Base-by-base conservation (phyloP, 2,113 vertebrate species). In the Tor tambroides region DNA sequence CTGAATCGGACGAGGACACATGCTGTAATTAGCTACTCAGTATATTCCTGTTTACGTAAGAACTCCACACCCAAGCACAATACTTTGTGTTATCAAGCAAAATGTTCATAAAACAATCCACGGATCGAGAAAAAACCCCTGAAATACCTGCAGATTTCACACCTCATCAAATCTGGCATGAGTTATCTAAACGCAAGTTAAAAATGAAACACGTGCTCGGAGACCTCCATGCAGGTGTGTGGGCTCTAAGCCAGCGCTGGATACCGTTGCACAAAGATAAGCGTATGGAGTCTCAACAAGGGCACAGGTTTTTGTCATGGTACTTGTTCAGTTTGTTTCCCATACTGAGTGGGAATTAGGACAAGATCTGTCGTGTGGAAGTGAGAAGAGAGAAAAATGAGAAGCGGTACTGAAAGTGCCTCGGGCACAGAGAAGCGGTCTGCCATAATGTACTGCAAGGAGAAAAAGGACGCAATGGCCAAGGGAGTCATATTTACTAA, bases 41-140 rank as follows among this genome's bases (percentile, higher is more conserved):
- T 6, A 12, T 12, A 74, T 74, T 84, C 69, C 82, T 84, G 82
- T 74, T 74, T 84, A 59, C 23, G 8, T 38, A 84, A 59, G 21
- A 84, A 74, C 49, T 30, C 82, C 82, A 84, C 49, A 74, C 82
- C 82, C 82, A 84, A 28, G 8, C 11, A 38, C 76, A 87, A 85
- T 69, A 46, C 78, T 49, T 56, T 63, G 8, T 30, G 17, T 85
- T 75, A 23, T 84, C 69, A 61, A 85, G 43, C 54, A 65, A 84
- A 74, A 83, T 67, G n/a, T 38, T 74, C 61, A 74, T 46, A 41
- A 32, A 67, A 54, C 46, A 46, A 43, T 84, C 21, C 21, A 65
- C n/a, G n/a, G 59, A 87, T 32, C 19, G 12, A 4, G 12, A 3
- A 4, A 30, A 69, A 46, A 7, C 7, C 28, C 32, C 38, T n/a